Conservation (phyloP, 2,888 invertebrate species). For the Sarcophaga rosellei region DNA sequence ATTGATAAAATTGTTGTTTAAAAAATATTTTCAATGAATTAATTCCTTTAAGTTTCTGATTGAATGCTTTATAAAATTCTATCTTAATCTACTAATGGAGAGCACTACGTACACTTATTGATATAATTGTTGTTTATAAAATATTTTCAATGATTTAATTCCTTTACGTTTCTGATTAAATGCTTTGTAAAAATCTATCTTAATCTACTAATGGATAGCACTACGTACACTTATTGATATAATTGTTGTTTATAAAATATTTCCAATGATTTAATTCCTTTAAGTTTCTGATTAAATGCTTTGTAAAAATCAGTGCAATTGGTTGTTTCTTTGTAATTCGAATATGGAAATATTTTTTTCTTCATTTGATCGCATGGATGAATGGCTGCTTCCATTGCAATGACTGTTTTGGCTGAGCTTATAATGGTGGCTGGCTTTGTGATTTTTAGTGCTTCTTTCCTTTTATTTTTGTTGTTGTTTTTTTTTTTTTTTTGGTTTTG, state of each 20-base stretch:
- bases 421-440: slow-evolving; percentile 14
- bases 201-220: no score
- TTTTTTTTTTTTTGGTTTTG: slow-evolving; percentile 21
- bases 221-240: background rate
- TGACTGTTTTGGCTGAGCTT: slow-evolving; percentile 30
- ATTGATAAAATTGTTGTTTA: no score
- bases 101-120: no score
- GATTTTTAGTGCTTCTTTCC: slow-evolving; percentile 10
- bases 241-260: background rate
- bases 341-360: background rate
- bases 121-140: no score
- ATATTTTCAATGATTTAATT: background rate
- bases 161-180: slow-evolving; percentile 1
- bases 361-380: slow-evolving; percentile 51
- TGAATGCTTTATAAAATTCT: slow-evolving; percentile 20
- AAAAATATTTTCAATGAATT: no score
- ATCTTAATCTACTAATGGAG: no score
- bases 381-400: slow-evolving; percentile 32
- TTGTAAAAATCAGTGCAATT: slow-evolving; percentile 45
- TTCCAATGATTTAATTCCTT: slow-evolving; percentile 1
- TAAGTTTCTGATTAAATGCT: slow-evolving; percentile 11
- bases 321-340: slow-evolving; percentile 18
- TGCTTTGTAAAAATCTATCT: no score
- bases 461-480: slow-evolving; percentile 4
- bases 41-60: slow-evolving; percentile 32